phyloP scores from a whole-genome alignment of 1,140 invertebrate genomes.

The Glossosoma conforme region DNA sequence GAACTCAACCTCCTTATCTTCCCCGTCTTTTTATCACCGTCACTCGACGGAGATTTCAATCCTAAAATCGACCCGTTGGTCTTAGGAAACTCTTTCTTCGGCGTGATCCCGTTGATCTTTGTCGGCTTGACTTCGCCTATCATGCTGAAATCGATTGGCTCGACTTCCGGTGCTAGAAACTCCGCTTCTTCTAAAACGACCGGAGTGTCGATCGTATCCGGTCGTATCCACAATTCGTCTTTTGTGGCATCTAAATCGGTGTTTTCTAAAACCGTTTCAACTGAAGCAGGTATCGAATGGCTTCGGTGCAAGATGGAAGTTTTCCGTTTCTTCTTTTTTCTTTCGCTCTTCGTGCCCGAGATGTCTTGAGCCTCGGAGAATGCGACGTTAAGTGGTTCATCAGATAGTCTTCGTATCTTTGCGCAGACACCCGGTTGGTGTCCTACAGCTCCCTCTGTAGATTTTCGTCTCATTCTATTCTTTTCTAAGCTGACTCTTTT shows the following conservation, averaged over 20 bases:
- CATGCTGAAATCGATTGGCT: conserved; percentile 42
- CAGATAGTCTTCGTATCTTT: conserved; percentile 17
- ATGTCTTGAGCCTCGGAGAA: conserved; percentile 4
- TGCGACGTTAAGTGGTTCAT: conserved; percentile 19
- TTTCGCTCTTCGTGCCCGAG: conserved; percentile 16
- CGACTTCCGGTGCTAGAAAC: conserved; percentile 42
- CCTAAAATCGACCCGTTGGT: conserved; percentile 48
- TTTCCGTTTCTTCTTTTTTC: conserved; percentile 24
- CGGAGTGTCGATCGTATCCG: conserved; percentile 42
- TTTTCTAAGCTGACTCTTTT: conserved; percentile 19
- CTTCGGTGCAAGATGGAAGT: conserved; percentile 20
- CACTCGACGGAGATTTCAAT: conserved; percentile 38
- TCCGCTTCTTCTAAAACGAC: conserved; percentile 45
- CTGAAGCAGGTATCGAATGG: conserved; percentile 15
- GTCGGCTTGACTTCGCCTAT: conserved; percentile 23
- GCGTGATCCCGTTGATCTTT: conserved; percentile 21
- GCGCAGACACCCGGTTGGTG: not conserved
- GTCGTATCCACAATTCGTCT: conserved; percentile 27
- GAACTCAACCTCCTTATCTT: conserved; percentile 53
- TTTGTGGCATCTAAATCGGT: conserved; percentile 16
- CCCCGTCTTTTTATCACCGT: conserved; percentile 43
- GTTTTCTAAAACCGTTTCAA: not conserved
- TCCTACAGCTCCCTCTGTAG: conserved; percentile 12
- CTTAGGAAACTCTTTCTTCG: conserved; percentile 42
- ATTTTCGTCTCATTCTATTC: conserved; percentile 18